phyloP scores from a whole-genome alignment of 2,888 invertebrate species.

The Dermolepida albohirtum region DNA sequence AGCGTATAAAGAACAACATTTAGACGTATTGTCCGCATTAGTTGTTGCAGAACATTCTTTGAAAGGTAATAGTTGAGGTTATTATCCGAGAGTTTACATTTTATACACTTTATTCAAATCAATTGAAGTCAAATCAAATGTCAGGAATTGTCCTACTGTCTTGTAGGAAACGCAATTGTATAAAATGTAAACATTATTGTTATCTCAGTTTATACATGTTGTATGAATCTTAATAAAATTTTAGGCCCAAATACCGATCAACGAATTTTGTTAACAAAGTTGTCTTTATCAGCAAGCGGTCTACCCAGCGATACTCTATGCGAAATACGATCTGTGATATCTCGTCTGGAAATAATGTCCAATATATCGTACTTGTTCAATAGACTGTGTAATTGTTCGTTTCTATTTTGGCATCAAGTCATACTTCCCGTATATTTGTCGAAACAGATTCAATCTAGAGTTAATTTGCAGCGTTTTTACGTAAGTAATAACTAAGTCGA shows the following conservation, averaged over 20 bases:
- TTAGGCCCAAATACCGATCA: conserved; percentile 62
- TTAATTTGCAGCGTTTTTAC: conserved; percentile 74
- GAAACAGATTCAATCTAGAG: conserved; percentile 75
- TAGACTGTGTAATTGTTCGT: conserved; percentile 78
- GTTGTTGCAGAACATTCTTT: conserved; percentile 78
- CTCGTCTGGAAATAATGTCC: conserved; percentile 74
- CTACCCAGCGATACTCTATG: conserved; percentile 74
- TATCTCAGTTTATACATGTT: no score
- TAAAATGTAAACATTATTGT: no score
- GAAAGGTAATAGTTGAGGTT: conserved; percentile 64
- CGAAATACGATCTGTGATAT: conserved; percentile 72
- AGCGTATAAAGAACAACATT: conserved; percentile 73
- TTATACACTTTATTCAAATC: no score
- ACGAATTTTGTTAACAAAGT: conserved; percentile 60
- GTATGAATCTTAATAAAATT: conserved; percentile 39
- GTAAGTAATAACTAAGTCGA: conserved; percentile 59
- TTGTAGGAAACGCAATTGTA: no score
- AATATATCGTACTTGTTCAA: conserved; percentile 71
- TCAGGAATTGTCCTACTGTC: no score
- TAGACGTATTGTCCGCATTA: conserved; percentile 80
- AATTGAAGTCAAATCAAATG: no score
- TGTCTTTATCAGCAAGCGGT: conserved; percentile 68
- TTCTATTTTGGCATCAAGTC: conserved; percentile 85
- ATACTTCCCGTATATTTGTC: conserved; percentile 82
- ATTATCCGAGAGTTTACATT: no score